Evolutionary conservation across 2,888 invertebrate genomes (phyloP), one percentile per base, ranked within the genome.

Genomic region (Sphinx pinastri): DNA sequence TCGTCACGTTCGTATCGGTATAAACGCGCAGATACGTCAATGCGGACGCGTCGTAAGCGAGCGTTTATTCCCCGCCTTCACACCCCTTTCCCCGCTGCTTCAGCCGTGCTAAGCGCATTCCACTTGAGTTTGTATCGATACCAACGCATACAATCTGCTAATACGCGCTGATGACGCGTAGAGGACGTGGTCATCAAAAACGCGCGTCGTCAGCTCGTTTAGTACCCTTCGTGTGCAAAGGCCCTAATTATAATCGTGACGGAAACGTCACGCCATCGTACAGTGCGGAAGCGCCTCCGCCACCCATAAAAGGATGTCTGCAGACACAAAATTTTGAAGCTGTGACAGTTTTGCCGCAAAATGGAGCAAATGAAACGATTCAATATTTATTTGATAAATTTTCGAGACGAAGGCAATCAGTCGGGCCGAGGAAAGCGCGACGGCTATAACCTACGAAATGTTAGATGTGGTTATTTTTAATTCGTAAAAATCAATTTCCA

Each of bases 371-470:
- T 84, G 85, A 84, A 86, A 85, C 77, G 85, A 79, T 88, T 86
- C 89, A 90, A 89, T 89, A 90, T 91, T 90, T 89, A 89, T 90
- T 88, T 87, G 87, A 88, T 89, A 91, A 91, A 92, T 90, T 88
- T 85, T 84, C 83, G 82, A 86, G 84, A 83, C 82, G 82, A 70
- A 70, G 81, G 89, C 91, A 91, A 91, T 91, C 91, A 91, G 88
- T 73, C 81, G 79, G 71, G 76, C 78, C 66, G 57, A 38, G 60
- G 45, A 7, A 12, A 45, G 55, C 47, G 73, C 74, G 76, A 71
- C 69, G 68, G 59, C 71, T 70, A 74, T 55, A 8, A 57, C 59
- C 60, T 12, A 47, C 57, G 68, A 57, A 68, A 57, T 55, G 19
- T 57, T 55, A 19, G 68, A 63, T 63, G 63, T 19, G 63, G 63